Evolutionary conservation across 1,140 invertebrate genomes (phyloP).

Genomic region (Ips typographus): DNA sequence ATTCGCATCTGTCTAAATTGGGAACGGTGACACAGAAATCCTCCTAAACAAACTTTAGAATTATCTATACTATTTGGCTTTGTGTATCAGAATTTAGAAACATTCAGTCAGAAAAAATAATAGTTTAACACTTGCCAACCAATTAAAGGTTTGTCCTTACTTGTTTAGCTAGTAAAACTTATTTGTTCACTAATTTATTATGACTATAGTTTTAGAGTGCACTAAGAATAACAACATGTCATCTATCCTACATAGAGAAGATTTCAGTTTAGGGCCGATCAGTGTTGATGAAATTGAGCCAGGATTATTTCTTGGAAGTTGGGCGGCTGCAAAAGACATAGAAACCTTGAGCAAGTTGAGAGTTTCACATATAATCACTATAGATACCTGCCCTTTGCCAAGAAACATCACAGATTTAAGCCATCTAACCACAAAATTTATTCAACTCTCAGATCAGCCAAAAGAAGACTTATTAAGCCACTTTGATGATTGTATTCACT

Average conservation of each 20-base stretch:
- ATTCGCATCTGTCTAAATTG: no score
- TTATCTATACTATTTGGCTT: no score
- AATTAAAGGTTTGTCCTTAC: no score
- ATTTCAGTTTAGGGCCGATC: slow-evolving; percentile 40
- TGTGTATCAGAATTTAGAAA: no score
- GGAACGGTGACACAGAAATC: no score
- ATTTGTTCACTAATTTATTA: no score
- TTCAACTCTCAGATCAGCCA: slow-evolving; percentile 79
- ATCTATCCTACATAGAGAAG: not conserved
- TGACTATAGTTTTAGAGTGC: no score
- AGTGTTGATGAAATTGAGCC: slow-evolving; percentile 70
- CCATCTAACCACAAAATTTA: slow-evolving; percentile 69
- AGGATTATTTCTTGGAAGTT: slow-evolving; percentile 73
- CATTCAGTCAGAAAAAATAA: no score
- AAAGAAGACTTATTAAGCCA: slow-evolving; percentile 79
- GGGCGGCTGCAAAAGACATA: slow-evolving; percentile 74
- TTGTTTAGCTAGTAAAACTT: no score
- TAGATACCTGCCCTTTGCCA: slow-evolving; percentile 80
- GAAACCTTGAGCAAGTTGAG: slow-evolving; percentile 65
- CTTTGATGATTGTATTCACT: slow-evolving; percentile 72
- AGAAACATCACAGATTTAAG: slow-evolving; percentile 67
- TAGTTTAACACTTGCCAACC: no score
- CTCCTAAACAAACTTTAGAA: no score
- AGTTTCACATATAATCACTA: slow-evolving; percentile 76
- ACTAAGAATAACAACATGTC: not conserved